A percentile compares a stretch with the other conserved stretches of the same genome.
Evolutionary conservation across 2,888 invertebrate species (phyloP).

Genomic region (Nycteola revayana): DNA sequence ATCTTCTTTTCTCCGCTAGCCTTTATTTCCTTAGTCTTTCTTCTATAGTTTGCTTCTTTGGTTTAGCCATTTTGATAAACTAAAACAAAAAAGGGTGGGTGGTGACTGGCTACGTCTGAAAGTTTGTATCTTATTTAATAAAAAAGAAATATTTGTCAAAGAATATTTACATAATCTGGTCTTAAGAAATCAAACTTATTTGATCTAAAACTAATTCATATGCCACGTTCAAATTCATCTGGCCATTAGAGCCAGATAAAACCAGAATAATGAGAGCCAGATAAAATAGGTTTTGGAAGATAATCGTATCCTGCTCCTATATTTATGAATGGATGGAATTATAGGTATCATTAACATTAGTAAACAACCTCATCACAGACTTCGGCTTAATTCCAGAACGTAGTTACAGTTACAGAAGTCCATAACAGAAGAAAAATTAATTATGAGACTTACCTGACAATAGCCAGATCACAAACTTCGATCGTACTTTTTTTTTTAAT

Average conservation of each 20-base stretch:
- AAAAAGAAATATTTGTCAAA: not conserved
- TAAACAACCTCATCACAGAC: not conserved
- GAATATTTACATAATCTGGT: no score
- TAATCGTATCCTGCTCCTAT: not conserved
- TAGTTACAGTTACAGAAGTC: not conserved
- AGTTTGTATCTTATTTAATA: no score
- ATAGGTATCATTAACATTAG: not conserved
- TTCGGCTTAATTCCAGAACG: not conserved
- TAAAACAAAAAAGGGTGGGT: no score
- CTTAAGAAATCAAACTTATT: not conserved
- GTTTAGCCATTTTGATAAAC: constrained; percentile 2
- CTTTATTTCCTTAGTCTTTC: constrained; percentile 9
- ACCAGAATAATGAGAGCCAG: constrained; percentile 7
- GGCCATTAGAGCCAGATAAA: constrained; percentile 6
- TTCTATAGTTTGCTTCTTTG: constrained; percentile 8
- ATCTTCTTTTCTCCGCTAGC: constrained; percentile 8
- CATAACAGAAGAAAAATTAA: constrained; percentile 5
- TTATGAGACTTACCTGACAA: constrained; percentile 7
- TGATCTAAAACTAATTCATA: not conserved
- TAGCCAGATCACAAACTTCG: not conserved
- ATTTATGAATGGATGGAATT: constrained; percentile 2
- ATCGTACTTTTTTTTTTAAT: not conserved
- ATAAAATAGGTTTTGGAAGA: constrained; percentile 4
- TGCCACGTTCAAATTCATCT: constrained; percentile 2
- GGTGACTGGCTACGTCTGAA: no score